Percentiles rank a stretch among this genome's conserved stretches.
phyloP scores from a whole-genome alignment of 2,888 invertebrate genomes.

The Syrista parreyssii region DNA sequence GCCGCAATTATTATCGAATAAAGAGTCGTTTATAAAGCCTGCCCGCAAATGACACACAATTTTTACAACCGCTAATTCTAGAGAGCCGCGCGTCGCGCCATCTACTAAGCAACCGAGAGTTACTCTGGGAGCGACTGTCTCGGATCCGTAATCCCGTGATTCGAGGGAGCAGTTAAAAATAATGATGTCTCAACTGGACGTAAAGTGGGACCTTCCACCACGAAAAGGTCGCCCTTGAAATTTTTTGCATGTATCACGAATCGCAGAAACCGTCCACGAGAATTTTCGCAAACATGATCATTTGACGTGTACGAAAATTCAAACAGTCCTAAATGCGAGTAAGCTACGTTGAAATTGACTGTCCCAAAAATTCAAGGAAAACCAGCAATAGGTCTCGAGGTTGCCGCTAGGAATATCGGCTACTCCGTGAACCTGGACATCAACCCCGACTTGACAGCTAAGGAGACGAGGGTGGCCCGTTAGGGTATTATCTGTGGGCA shows the following conservation, averaged over 20 bases:
- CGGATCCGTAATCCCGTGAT: neutral
- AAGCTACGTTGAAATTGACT: neutral
- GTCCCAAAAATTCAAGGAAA: neutral
- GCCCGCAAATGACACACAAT: conserved; percentile 56
- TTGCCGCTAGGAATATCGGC: neutral
- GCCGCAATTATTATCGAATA: conserved; percentile 62
- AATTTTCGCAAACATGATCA: neutral
- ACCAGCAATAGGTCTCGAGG: neutral
- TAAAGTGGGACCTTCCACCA: neutral
- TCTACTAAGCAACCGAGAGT: neutral
- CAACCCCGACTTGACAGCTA: conserved; percentile 32
- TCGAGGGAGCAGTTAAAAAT: neutral
- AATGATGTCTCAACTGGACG: neutral
- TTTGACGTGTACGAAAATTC: neutral
- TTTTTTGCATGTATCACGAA: neutral
- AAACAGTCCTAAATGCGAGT: neutral
- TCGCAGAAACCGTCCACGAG: neutral
- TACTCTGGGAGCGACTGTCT: neutral
- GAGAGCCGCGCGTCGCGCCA: conserved; percentile 3
- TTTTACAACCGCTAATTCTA: conserved; percentile 46
- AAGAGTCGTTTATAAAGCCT: conserved; percentile 54
- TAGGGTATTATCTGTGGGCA: conserved; percentile 47
- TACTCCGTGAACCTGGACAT: conserved; percentile 9
- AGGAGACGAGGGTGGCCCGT: conserved; percentile 50
- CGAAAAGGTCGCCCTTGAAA: neutral